phyloP scores from a whole-genome alignment of 2,888 invertebrate genomes.

The Brenthis hecate region DNA sequence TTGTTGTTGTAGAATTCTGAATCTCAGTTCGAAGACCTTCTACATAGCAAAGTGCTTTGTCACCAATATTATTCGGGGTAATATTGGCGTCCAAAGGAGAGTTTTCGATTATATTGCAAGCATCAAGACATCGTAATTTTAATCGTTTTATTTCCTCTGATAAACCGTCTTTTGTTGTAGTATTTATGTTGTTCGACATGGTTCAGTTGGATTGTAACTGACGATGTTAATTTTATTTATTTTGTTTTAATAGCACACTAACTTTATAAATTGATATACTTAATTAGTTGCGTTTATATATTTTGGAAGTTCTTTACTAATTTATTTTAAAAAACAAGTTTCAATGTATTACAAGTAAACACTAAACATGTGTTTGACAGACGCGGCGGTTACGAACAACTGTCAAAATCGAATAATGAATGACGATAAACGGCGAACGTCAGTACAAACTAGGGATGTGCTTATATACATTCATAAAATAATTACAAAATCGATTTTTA shows the following conservation, averaged over 20 bases:
- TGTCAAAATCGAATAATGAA: not conserved
- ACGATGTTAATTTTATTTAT: not conserved
- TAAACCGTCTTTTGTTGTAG: constrained; percentile 52
- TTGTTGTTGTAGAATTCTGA: constrained; percentile 55
- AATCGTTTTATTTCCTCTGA: constrained; percentile 59
- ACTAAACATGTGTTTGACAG: not conserved
- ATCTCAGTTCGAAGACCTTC: constrained; percentile 60
- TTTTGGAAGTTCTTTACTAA: no score
- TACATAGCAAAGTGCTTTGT: constrained; percentile 56
- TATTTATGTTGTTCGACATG: constrained; percentile 56
- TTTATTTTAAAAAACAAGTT: no score
- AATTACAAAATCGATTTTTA: not conserved
- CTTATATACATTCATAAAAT: not conserved
- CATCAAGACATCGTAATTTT: constrained; percentile 56
- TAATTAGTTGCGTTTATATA: no score
- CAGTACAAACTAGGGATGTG: constrained; percentile 1
- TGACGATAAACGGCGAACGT: not conserved
- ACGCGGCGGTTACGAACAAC: not conserved
- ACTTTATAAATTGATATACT: no score
- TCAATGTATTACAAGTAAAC: no score
- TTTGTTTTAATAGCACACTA: no score
- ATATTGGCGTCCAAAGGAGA: constrained; percentile 49
- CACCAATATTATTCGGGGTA: constrained; percentile 49
- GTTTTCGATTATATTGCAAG: constrained; percentile 61
- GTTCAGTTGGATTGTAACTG: constrained; percentile 38